Base-by-base conservation (phyloP, 2,888 invertebrate genomes). In the Nasonovia ribisnigri region DNA sequence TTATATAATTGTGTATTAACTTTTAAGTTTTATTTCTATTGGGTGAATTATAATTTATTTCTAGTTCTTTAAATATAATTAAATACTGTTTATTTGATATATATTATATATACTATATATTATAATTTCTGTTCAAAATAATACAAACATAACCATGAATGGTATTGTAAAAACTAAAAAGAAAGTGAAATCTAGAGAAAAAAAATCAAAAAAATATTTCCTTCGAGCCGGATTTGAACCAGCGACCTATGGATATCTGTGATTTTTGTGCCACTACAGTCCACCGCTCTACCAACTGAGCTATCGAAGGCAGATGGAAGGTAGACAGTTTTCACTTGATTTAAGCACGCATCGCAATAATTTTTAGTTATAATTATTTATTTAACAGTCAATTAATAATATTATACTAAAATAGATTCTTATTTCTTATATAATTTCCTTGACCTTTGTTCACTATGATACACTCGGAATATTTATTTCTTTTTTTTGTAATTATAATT, bases 271-370 rank as follows among this genome's bases (percentile, higher is more conserved):
- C 94, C 94, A 94, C 95, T 95, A 95, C 95, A 95, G 95, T 95
- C 95, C 95, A 95, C 95, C 95, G 95, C 95, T 95, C 95, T 95
- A 95, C 95, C 95, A 95, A 95, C 95, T 95, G 95, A 95, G 95
- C 95, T 95, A 95, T 94, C 95, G 92, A 93, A 94, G 95, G 95
- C 36, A 6, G 48, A n/a, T 93, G 89, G 0, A 0, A 4, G 0
- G 0, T 0, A 0, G 0, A 3, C 0, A 42, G 36, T 48, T 90
- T 89, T 90, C 13, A 51, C 48, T 13, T 5, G 0, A 93, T 90
- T 93, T 93, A 90, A 90, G 26, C 1, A 8, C 8, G 24, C 20
- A 10, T 0, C 20, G 3, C 20, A 46, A 24, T 60, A 51, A 16
- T 43, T 5, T 54, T 67, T 6, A 0, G 1, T 13, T 13, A 13